Base-by-base conservation (phyloP, 2,113 vertebrate species). In the Ameiurus melas region DNA sequence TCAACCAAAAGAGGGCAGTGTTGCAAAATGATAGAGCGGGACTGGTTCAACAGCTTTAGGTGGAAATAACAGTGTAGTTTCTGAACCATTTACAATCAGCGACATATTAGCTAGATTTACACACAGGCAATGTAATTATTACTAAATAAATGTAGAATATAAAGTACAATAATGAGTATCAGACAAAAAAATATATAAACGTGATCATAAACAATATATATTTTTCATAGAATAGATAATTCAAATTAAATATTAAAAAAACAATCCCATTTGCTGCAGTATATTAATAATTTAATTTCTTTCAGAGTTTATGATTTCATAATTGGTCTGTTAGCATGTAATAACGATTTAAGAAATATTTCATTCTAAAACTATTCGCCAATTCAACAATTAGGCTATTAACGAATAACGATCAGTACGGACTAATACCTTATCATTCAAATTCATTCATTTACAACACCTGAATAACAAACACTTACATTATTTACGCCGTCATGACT, bases 1-100 rank as follows among this genome's bases (percentile, higher is more conserved):
- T 55, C 30, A 33, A 36, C 55, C 80, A 84, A 66, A 27, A 90
- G 60, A 90, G 80, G 78, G 71, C 58, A 86, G 71, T 78, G 60
- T 58, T 80, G 43, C 14, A 17, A 57, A 55, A 12, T n/a, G 25
- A 75, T 2, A 19, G 36, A 12, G 20, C 20, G 43, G 33, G 39
- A 77, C 12, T 20, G 55, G 53, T 33, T 36, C 0, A 53, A 1
- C 27, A 1, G 27, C 25, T 79, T 30, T 10, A 20, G 7, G 20
- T 22, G 58, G 3, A 57, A 57, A 57, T 55, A 60, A 60, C 20
- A 60, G 27, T 27, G 22, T 25, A 10, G 58, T 20, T 75, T 43
- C 8, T 39, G 4, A 9, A 1, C 17, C n/a, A 70, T 70, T 30
- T 68, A 68, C 27, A 27, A 1, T 30, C 0, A 66, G 17, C 27